Evolutionary conservation across 2,888 invertebrate species (phyloP).

Genomic region (Thymelicus acteon): DNA sequence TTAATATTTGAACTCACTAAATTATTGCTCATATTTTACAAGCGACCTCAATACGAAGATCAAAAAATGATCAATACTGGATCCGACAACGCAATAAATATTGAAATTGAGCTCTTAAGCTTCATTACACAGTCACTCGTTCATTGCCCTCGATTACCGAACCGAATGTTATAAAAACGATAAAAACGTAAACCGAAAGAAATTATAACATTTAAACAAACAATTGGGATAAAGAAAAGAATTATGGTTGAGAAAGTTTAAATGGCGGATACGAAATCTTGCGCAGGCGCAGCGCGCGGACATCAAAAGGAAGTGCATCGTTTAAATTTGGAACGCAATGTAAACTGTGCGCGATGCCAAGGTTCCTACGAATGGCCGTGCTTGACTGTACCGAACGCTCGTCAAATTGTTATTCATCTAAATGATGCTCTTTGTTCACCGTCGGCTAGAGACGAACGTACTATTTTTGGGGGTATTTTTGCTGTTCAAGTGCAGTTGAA

Average conservation of each 20-base stretch:
- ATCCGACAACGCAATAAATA: conserved; percentile 4
- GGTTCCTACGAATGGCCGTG: conserved; percentile 56
- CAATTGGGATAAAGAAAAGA: conserved; percentile 5
- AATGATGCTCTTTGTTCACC: not conserved
- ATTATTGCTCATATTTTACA: not conserved
- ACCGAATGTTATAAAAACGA: conserved; percentile 10
- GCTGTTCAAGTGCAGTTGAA: too few relatives aligned
- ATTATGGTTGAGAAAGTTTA: conserved; percentile 16
- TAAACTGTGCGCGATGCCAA: conserved; percentile 57
- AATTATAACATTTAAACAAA: conserved; percentile 15
- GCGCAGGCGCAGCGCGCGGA: conserved; percentile 47
- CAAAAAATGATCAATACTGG: conserved; percentile 12
- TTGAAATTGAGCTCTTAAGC: conserved; percentile 15
- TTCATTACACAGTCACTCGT: conserved; percentile 19
- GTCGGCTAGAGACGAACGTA: not conserved
- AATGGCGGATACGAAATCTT: conserved; percentile 34
- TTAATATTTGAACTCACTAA: not conserved
- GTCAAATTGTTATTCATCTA: conserved; percentile 45
- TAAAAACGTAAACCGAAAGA: conserved; percentile 10
- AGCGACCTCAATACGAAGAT: conserved; percentile 4
- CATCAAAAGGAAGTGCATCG: conserved; percentile 59
- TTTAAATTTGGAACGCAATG: conserved; percentile 63
- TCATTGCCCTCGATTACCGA: conserved; percentile 13
- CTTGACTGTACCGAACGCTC: conserved; percentile 44
- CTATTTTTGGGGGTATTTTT: not conserved